Evolutionary conservation across 2,888 invertebrate species (phyloP).

Genomic region (Timema podura): DNA sequence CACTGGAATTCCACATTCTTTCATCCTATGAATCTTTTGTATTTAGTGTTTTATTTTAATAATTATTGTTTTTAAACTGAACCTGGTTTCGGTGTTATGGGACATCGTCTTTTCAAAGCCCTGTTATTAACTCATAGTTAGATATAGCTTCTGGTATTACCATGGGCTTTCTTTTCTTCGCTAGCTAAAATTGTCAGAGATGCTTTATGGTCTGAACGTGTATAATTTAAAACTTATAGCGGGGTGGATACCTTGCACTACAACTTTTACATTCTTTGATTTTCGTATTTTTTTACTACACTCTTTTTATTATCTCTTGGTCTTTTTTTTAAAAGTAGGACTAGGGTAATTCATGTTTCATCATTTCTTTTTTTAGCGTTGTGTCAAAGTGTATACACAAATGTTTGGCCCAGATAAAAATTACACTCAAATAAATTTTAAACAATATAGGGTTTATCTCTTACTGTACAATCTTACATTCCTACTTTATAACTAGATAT

Average conservation of each 20-base stretch:
- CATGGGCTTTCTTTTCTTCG: slow-evolving; percentile 16
- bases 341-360: too few species aligned
- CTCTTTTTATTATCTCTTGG: too few species aligned
- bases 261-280: not conserved
- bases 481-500: too few species aligned
- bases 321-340: too few species aligned
- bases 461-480: too few species aligned
- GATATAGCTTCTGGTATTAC: slow-evolving; percentile 27
- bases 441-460: too few species aligned
- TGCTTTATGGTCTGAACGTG: slow-evolving; percentile 27
- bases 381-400: too few species aligned
- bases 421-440: too few species aligned
- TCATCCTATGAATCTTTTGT: not conserved
- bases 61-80: slow-evolving; percentile 29
- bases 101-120: slow-evolving; percentile 20
- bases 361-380: too few species aligned
- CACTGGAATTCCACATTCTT: not conserved
- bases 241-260: slow-evolving; percentile 22
- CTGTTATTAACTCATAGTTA: slow-evolving; percentile 25
- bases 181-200: slow-evolving; percentile 23
- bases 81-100: slow-evolving; percentile 26
- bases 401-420: too few species aligned
- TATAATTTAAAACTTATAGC: slow-evolving; percentile 25
- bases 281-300: too few species aligned
- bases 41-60: slow-evolving; percentile 25